Evolutionary conservation across 1,140 invertebrate genomes (phyloP).

Genomic region (Leptopilina clavipes): DNA sequence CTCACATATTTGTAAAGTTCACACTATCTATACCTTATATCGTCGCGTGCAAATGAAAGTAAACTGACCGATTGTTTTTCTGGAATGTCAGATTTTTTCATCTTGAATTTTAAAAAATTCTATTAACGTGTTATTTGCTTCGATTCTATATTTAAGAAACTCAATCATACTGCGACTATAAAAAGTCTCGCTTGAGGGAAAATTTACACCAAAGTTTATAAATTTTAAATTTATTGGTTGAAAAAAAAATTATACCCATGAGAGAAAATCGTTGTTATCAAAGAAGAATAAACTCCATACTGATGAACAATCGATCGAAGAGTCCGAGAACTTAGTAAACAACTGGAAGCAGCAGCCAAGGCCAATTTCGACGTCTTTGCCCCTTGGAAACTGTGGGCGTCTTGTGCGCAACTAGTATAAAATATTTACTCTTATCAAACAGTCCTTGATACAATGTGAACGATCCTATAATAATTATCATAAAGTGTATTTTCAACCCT

Average conservation of each 20-base stretch:
- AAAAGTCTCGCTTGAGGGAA: too few relatives aligned
- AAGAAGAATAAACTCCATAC: background rate
- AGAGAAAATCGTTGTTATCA: background rate
- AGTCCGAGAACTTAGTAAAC: slow-evolving; percentile 4
- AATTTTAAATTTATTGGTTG: background rate
- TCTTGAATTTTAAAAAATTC: background rate
- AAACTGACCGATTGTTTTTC: slow-evolving; percentile 12
- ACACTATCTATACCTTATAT: background rate
- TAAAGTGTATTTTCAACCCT: too few relatives aligned
- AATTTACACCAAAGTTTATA: too few relatives aligned
- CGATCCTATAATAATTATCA: background rate
- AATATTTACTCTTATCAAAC: background rate
- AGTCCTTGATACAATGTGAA: background rate
- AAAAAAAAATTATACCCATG: background rate
- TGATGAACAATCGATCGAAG: background rate
- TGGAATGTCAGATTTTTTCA: background rate
- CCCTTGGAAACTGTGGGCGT: background rate
- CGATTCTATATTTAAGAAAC: too few relatives aligned
- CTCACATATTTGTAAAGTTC: background rate
- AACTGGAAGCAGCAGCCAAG: background rate
- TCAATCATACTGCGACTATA: too few relatives aligned
- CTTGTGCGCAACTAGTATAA: background rate
- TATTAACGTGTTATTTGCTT: background rate
- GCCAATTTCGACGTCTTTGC: slow-evolving; percentile 18
- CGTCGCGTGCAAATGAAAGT: slow-evolving; percentile 18